These are phyloP conservation scores for Acronicta aceris DNA, from an alignment of 2,888 invertebrate genomes.

Conservation along the genomic window DNA sequence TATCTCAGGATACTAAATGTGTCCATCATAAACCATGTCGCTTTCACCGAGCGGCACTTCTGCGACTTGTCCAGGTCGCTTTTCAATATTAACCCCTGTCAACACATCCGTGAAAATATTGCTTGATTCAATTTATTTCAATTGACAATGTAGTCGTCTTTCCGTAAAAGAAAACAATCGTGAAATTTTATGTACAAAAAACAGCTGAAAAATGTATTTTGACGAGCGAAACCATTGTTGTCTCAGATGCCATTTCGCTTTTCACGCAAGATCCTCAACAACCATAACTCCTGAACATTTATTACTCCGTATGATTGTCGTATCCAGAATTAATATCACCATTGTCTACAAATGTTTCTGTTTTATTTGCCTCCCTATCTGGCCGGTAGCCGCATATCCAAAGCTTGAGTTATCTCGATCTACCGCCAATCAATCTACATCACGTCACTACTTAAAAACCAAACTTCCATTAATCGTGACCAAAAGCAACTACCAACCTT, in stretches of 20 bases:
- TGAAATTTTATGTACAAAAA: conserved; percentile 43
- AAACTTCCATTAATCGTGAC: conserved; percentile 19
- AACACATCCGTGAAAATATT: conserved; percentile 17
- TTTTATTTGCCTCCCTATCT: conserved; percentile 62
- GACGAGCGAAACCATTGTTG: conserved; percentile 50
- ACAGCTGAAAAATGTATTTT: conserved; percentile 48
- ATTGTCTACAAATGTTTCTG: conserved; percentile 58
- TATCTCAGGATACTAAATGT: too few relatives aligned
- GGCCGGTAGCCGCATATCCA: conserved; percentile 74
- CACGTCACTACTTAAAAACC: conserved; percentile 60
- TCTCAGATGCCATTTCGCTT: conserved; percentile 50
- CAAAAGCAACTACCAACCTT: conserved; percentile 16
- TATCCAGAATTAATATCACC: conserved; percentile 59
- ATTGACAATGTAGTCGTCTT: conserved; percentile 31
- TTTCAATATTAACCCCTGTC: too few relatives aligned
- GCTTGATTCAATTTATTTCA: conserved; percentile 8
- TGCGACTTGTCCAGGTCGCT: too few relatives aligned
- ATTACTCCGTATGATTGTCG: conserved; percentile 59
- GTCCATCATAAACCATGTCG: too few relatives aligned
- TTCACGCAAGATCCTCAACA: conserved; percentile 48
- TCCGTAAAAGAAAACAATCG: conserved; percentile 17
- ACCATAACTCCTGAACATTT: conserved; percentile 57
- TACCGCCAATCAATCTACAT: conserved; percentile 77
- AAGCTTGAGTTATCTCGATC: conserved; percentile 77
- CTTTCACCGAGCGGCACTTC: too few relatives aligned